phyloP scores from a whole-genome alignment of 2,113 vertebrate species.

The Pachycephala philippinensis region DNA sequence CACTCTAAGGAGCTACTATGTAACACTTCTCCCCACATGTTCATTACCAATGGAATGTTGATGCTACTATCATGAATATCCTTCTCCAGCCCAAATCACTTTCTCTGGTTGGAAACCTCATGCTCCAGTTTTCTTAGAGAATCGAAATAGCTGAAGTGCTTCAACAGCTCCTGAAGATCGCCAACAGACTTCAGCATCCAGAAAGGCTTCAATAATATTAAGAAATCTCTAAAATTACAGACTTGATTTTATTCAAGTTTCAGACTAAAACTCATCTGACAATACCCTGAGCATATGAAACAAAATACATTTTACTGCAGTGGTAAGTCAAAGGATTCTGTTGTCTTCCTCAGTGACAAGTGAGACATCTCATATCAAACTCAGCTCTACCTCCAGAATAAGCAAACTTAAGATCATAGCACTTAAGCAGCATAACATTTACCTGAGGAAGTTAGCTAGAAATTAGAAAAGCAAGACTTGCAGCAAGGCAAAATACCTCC shows the following conservation, averaged over 20 bases:
- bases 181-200: background rate
- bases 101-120: background rate
- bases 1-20: background rate
- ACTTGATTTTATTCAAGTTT: background rate
- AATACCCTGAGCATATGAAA: rapidly evolving
- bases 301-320: background rate
- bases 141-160: background rate
- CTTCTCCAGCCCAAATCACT: background rate
- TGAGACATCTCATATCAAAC: background rate
- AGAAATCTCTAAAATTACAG: background rate
- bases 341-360: background rate
- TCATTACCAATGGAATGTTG: background rate
- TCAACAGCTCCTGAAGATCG: background rate
- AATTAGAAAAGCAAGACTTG: background rate
- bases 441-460: background rate
- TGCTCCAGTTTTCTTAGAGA: background rate
- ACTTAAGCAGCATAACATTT: background rate
- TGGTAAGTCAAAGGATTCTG: background rate
- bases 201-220: background rate
- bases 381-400: background rate
- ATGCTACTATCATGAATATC: background rate
- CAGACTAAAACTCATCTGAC: background rate
- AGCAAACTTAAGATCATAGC: background rate
- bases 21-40: background rate
- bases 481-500: background rate